Evolutionary conservation across 2,113 vertebrate genomes (phyloP), one percentile per base, ranked within the genome.

Genomic region (Aptenodytes patagonicus): DNA sequence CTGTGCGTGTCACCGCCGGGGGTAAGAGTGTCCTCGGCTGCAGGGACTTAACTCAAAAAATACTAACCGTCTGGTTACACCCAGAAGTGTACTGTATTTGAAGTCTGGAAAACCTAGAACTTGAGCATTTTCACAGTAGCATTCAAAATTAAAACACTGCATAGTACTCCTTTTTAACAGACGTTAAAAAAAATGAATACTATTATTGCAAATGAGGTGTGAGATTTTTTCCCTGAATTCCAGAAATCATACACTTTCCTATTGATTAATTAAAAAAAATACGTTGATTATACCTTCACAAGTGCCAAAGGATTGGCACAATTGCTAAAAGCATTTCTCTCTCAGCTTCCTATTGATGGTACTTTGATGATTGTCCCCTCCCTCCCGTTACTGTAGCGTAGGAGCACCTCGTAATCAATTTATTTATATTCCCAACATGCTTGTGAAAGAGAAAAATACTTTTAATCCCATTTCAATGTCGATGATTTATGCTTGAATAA

Each of bases 231-330:
- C 4, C 51, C 8, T 2, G 19, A 71, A 87, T 5, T 82, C 80
- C 69, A 75, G 78, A 86, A 97, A 90, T 88, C 14, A 3, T 29
- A 88, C 86, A 52, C 13, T 10, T 91, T 77, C 70, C 83, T 57
- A 25, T 1, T 72, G 58, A 78, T 89, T 34, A 58, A 92, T 95
- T 68, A 4, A 81, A 76, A 88, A 69, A 47, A 87, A 16, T 19
- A 78, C 55, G 21, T 92, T 96, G 66, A 97, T 93, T 66, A 49
- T 94, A 87, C 65, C 81, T 90, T 95, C 72, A 46, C 49, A 94
- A 78, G 38, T 95, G 58, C 64, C 84, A 62, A 60, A 79, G 75
- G 70, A 62, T 29, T 72, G 87, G 65, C 76, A 49, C 46, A 26
- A 29, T 47, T 88, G 38, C 70, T 72, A 12, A 76, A 71, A 90